Evolutionary conservation across 2,888 invertebrate species (phyloP), one percentile per base, ranked within the genome.

Genomic region (Ochropacha duplaris): DNA sequence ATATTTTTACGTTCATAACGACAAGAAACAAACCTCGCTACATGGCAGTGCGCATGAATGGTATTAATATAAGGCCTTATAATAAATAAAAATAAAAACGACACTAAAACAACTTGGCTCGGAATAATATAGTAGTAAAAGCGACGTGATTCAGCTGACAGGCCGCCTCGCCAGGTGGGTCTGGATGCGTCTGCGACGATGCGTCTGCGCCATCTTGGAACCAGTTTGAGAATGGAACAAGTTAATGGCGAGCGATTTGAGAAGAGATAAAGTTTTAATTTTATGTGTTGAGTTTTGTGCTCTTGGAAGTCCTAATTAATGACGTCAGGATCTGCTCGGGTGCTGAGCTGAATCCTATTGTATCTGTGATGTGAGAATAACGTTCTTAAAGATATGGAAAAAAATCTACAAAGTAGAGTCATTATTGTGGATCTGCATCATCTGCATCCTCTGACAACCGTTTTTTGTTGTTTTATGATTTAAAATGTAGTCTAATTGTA

Each of bases 21-120:
- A 44, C 19, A 19, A 19, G 44, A 19, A 69, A 66, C 72, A 60
- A 57, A 64, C 62, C 61, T 64, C 64, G 77, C 78, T 71, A 76
- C 78, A 76, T 71, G 72, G 65, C 72, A 59, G 68, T 71, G 67
- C 76, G 74, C 80, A 81, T 81, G 81, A 84, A 83, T 82, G 81
- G 78, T 68, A 71, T 78, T 78, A 78, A 80, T 81, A 77, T 77
- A 73, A 78, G 75, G 78, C 78, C 77, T 76, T 31, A 31, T 31
- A 12, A 12, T 31, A 31, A 31, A 31, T 31, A 31, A 78, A 75
- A 75, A 75, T 72, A 31, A 52, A 52, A 73, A 76, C 62, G 59
- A 59, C 72, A 60, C 55, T 71, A 72, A 71, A 78, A 80, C 79
- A 74, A 72, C 73, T 76, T 66, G 58, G 65, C 56, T 63, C 65